phyloP scores from a whole-genome alignment of 2,113 vertebrate genomes.

The Castor canadensis region DNA sequence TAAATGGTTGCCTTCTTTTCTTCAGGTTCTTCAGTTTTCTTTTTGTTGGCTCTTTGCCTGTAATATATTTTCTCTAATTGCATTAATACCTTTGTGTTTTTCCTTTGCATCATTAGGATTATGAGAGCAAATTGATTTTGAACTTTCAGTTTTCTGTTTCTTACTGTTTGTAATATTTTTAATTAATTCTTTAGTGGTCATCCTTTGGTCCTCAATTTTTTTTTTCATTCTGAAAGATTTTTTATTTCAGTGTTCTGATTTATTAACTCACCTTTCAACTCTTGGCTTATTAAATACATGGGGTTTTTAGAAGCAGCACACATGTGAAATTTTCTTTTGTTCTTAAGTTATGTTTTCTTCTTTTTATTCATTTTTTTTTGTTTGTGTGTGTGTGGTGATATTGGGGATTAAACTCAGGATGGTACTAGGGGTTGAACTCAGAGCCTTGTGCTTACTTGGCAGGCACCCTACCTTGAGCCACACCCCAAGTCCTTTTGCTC shows the following conservation, averaged over 20 bases:
- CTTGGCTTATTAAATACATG: background rate
- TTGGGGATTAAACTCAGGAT: no score
- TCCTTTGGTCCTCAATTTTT: background rate
- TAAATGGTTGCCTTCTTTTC: background rate
- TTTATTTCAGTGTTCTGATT: background rate
- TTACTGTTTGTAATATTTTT: background rate
- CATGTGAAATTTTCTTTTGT: background rate
- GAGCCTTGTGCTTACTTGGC: no score
- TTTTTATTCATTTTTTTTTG: no score
- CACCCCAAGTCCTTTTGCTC: no score
- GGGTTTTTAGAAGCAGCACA: background rate
- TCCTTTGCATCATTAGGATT: background rate
- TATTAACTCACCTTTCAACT: background rate
- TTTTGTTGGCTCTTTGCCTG: background rate
- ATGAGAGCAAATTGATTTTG: constrained; percentile 3
- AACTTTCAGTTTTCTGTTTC: background rate
- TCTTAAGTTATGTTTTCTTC: background rate
- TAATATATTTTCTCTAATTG: background rate
- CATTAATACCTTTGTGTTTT: constrained; percentile 1
- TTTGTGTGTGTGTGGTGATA: no score
- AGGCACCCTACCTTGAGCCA: background rate
- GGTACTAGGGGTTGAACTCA: no score
- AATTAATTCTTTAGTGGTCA: background rate
- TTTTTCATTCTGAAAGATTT: constrained; percentile 2
- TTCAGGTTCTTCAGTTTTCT: background rate